Percentiles rank a stretch among this genome's conserved stretches.
phyloP scores from a whole-genome alignment of 2,888 invertebrate species.

The Druceiella hillmani region DNA sequence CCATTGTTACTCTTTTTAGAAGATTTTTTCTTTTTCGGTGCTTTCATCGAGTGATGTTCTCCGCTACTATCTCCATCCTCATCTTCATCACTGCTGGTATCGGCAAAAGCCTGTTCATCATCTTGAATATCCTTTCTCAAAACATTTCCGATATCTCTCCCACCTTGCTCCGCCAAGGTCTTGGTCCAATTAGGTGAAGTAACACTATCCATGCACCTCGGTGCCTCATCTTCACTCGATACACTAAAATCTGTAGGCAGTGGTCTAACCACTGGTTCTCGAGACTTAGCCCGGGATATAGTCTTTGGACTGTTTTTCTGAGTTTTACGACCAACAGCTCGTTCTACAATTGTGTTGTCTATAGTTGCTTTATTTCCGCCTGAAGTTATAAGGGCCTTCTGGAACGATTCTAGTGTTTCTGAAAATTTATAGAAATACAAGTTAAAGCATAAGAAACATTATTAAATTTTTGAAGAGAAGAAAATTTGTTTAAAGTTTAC shows the following conservation, averaged over 20 bases:
- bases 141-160: too few species aligned
- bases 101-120: too few species aligned
- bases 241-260: constrained; percentile 41
- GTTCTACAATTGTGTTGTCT: constrained; percentile 29
- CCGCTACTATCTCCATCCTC: too few species aligned
- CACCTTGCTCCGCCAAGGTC: constrained; percentile 33
- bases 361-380: constrained; percentile 30
- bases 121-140: too few species aligned
- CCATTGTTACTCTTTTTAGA: constrained; percentile 38
- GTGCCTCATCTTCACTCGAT: constrained; percentile 48
- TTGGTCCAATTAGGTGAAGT: constrained; percentile 45
- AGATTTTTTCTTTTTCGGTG: constrained; percentile 29
- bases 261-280: constrained; percentile 52
- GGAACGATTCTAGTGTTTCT: constrained; percentile 53
- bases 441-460: too few species aligned
- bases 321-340: constrained; percentile 30
- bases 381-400: constrained; percentile 37
- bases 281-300: constrained; percentile 55
- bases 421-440: constrained; percentile 26
- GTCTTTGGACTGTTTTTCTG: constrained; percentile 36
- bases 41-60: too few species aligned
- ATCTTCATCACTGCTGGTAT: too few species aligned
- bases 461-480: too few species aligned
- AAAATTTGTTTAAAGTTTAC: constrained; percentile 35
- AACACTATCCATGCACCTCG: constrained; percentile 44